Evolutionary conservation across 2,113 vertebrate genomes (phyloP).

Genomic region (Sitta europaea): DNA sequence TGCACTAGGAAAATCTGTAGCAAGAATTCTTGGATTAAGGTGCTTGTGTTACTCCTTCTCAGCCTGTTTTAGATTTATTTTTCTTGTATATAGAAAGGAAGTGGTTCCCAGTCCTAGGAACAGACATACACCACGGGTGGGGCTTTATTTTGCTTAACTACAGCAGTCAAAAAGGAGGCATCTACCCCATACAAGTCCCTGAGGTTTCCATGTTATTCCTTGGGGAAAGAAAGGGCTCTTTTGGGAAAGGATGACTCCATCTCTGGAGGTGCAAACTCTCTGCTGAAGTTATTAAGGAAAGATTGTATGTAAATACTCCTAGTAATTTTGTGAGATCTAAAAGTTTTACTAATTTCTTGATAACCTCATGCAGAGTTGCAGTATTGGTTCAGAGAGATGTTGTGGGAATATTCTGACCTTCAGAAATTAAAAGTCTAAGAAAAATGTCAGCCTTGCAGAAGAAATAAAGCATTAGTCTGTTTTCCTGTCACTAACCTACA

Average conservation of each 20-base stretch:
- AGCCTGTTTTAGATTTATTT: not conserved
- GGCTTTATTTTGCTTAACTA: not conserved
- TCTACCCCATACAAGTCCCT: not conserved
- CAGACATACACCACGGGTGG: not conserved
- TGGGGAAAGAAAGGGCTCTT: not conserved
- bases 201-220: not conserved
- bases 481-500: not conserved
- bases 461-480: not conserved
- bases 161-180: not conserved
- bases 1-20: constrained; percentile 73
- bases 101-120: not conserved
- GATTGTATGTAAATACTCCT: not conserved
- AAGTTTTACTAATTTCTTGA: not conserved
- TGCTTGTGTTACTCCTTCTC: not conserved
- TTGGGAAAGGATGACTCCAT: not conserved
- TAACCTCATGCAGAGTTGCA: not conserved
- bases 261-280: not conserved
- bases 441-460: not conserved
- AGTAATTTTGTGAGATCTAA: not conserved
- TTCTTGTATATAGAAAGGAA: not conserved
- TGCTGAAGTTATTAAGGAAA: not conserved
- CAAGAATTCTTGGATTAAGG: constrained; percentile 77
- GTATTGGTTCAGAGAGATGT: not conserved
- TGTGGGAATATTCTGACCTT: not conserved
- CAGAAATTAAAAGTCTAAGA: not conserved